Percentiles rank a stretch among this genome's conserved stretches.
phyloP scores from a whole-genome alignment of 2,888 invertebrate genomes.

The Agrochola lychnidis region DNA sequence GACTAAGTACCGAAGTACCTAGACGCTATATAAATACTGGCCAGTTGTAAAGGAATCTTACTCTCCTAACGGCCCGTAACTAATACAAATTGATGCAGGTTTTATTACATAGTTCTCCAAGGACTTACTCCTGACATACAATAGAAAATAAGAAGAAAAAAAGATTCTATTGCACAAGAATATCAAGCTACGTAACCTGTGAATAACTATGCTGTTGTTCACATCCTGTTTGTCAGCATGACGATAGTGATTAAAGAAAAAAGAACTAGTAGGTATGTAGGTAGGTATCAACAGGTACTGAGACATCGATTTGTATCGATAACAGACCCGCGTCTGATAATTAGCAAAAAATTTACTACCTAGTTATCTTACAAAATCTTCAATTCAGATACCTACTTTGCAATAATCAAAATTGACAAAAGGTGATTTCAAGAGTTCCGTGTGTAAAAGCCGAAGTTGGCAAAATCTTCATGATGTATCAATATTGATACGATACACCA shows the following conservation, averaged over 20 bases:
- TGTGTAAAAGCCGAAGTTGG: background rate
- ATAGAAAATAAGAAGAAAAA: slow-evolving; percentile 41
- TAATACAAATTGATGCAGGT: slow-evolving; percentile 17
- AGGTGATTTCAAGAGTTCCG: background rate
- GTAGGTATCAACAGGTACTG: background rate
- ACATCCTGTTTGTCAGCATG: slow-evolving; percentile 57
- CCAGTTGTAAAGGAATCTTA: slow-evolving; percentile 9
- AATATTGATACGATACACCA: too few species aligned
- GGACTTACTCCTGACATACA: slow-evolving; percentile 29
- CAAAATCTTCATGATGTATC: background rate
- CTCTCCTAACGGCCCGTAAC: background rate
- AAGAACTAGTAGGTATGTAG: background rate
- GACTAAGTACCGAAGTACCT: slow-evolving; percentile 5
- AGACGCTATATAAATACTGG: slow-evolving; percentile 22
- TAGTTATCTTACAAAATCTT: background rate
- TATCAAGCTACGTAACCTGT: slow-evolving; percentile 35
- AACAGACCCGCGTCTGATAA: background rate
- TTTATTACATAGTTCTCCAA: slow-evolving; percentile 40
- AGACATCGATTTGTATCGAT: background rate
- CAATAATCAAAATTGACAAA: background rate
- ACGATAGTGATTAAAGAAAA: slow-evolving; percentile 6
- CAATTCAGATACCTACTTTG: background rate
- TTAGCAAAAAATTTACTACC: background rate
- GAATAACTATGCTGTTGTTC: slow-evolving; percentile 51
- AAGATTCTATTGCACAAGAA: slow-evolving; percentile 52